A percentile compares a stretch with the other conserved stretches of the same genome.
These are phyloP conservation scores for Parazoanthus darwini DNA, from an alignment of 92 coral and sea anemone species.

Conservation along the genomic window DNA sequence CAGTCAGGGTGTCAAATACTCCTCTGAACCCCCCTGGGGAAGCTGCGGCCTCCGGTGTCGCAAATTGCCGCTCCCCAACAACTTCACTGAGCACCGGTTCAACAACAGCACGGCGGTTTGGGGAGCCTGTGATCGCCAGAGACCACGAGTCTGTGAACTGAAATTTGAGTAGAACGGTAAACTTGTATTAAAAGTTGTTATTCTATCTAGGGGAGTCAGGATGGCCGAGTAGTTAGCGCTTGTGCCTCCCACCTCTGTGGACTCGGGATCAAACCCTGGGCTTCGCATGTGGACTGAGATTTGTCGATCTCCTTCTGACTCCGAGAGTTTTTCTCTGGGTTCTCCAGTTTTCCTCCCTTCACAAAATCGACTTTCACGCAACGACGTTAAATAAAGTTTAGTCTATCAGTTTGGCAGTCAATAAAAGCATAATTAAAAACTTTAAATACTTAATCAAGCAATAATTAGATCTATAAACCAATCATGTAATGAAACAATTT, in stretches of 20 bases:
- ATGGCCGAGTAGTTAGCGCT: no score
- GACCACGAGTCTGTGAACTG: conserved; percentile 44
- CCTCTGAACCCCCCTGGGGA: neutral
- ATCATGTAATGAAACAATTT: no score
- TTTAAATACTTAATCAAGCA: no score
- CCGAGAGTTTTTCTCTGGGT: no score
- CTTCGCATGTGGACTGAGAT: no score
- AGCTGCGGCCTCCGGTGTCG: conserved; percentile 4
- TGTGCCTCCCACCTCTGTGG: no score
- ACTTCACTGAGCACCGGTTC: conserved; percentile 10
- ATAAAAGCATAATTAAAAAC: neutral
- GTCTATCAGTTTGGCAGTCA: neutral
- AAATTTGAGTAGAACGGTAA: neutral
- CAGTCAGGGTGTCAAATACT: conserved; percentile 2
- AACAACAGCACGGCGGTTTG: neutral
- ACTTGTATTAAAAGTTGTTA: neutral
- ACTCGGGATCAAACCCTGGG: no score
- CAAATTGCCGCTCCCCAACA: neutral
- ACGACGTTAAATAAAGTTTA: no score
- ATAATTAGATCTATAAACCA: neutral
- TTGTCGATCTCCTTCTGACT: no score
- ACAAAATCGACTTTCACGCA: no score
- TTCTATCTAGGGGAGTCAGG: no score
- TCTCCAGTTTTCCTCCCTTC: no score
- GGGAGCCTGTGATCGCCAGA: conserved; percentile 18